These are phyloP conservation scores for Raja brachyura DNA, from an alignment of 2,113 vertebrate genomes.

Conservation along the genomic window DNA sequence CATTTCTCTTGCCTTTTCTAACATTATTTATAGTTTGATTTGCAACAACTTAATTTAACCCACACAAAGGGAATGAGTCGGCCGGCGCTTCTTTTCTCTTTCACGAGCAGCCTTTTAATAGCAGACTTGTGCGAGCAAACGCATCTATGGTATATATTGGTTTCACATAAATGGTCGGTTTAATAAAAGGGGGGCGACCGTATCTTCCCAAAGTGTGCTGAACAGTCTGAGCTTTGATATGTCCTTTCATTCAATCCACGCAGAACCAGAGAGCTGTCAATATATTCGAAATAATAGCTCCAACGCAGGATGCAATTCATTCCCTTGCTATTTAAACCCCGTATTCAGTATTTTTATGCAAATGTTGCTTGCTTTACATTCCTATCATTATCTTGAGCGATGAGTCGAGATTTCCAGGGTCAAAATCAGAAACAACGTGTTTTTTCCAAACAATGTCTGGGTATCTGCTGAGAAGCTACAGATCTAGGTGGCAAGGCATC, in stretches of 20 bases:
- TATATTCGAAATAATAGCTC: background rate
- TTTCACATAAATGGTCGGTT: background rate
- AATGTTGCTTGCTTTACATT: background rate
- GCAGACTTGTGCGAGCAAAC: background rate
- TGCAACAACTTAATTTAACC: background rate
- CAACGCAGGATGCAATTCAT: background rate
- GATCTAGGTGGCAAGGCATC: background rate
- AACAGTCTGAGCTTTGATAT: background rate
- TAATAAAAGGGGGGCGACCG: background rate
- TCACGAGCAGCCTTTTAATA: background rate
- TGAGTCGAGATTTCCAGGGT: background rate
- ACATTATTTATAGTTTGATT: slow-evolving; percentile 7
- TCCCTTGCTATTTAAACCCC: background rate
- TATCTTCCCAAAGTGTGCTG: background rate
- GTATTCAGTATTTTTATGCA: background rate
- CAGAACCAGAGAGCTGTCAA: background rate
- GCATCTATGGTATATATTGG: background rate
- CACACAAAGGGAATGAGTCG: background rate
- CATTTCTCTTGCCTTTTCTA: background rate
- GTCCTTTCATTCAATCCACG: no score
- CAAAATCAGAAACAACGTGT: background rate
- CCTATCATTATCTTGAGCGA: background rate
- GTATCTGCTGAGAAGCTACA: background rate
- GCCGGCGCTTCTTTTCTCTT: background rate
- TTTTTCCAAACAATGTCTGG: background rate